These are phyloP conservation scores for Leptopilina clavipes DNA, from an alignment of 1,140 invertebrate genomes.

Conservation along the genomic window DNA sequence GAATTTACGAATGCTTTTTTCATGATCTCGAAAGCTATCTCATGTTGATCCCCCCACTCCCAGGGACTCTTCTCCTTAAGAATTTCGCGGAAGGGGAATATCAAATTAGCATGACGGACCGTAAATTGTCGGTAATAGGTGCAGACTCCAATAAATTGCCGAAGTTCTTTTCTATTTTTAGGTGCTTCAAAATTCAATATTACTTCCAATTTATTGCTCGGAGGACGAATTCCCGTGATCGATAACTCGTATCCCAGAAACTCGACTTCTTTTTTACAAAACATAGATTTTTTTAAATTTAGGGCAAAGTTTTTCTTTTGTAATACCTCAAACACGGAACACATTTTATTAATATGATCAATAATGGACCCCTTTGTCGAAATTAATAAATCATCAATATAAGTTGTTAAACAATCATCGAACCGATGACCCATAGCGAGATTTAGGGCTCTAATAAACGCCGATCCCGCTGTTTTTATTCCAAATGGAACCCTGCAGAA, in stretches of 20 bases:
- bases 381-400: background rate
- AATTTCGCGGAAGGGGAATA: background rate
- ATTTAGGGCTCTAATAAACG: slow-evolving; percentile 46
- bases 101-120: background rate
- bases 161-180: background rate
- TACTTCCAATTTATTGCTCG: background rate
- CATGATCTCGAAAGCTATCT: too few relatives aligned
- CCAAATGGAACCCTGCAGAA: too few relatives aligned
- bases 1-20: too few relatives aligned
- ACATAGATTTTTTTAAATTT: background rate
- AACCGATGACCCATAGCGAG: background rate
- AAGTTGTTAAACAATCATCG: background rate
- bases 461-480: too few relatives aligned
- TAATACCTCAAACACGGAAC: background rate
- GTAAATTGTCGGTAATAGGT: background rate
- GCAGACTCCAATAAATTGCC: background rate
- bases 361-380: background rate
- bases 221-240: background rate
- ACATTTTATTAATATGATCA: background rate
- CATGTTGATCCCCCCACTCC: too few relatives aligned
- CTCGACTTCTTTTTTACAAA: background rate
- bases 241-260: background rate
- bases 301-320: background rate
- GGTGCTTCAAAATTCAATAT: background rate
- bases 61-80: background rate